These are phyloP conservation scores for Tachysurus vachellii DNA, from an alignment of 2,113 vertebrate genomes.

Conservation along the genomic window DNA sequence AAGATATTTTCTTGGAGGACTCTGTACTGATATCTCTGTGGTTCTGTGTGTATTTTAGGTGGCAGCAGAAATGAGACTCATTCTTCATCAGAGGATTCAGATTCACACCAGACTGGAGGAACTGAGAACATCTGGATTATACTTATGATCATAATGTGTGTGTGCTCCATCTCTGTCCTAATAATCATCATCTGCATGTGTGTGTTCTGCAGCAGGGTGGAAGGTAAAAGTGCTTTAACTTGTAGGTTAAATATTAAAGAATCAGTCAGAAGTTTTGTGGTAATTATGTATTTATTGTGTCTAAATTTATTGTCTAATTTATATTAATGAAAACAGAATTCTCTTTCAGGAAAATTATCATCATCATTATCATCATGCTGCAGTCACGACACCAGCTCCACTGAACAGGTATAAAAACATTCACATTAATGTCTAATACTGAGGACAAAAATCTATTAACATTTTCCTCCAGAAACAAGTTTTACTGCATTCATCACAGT, in stretches of 20 bases:
- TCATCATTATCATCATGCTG: neutral
- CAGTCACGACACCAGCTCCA: neutral
- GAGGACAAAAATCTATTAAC: too few relatives aligned
- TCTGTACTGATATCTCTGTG: neutral
- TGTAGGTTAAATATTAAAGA: neutral
- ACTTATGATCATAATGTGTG: neutral
- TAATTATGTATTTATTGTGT: too few relatives aligned
- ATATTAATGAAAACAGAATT: neutral
- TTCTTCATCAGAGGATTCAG: neutral
- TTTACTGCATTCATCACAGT: too few relatives aligned
- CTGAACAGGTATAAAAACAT: neutral
- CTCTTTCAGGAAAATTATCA: neutral
- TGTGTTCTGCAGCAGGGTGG: neutral
- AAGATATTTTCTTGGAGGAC: neutral
- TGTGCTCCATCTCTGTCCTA: neutral
- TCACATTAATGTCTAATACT: neutral
- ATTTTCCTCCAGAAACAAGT: too few relatives aligned
- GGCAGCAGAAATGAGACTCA: neutral
- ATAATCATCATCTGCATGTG: neutral
- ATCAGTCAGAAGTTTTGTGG: neutral
- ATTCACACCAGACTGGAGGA: neutral
- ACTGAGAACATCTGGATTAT: neutral
- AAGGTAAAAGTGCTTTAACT: neutral
- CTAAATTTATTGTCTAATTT: neutral
- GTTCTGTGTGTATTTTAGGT: neutral